phyloP scores from a whole-genome alignment of 2,888 invertebrate genomes.

The Girardia tigrina region DNA sequence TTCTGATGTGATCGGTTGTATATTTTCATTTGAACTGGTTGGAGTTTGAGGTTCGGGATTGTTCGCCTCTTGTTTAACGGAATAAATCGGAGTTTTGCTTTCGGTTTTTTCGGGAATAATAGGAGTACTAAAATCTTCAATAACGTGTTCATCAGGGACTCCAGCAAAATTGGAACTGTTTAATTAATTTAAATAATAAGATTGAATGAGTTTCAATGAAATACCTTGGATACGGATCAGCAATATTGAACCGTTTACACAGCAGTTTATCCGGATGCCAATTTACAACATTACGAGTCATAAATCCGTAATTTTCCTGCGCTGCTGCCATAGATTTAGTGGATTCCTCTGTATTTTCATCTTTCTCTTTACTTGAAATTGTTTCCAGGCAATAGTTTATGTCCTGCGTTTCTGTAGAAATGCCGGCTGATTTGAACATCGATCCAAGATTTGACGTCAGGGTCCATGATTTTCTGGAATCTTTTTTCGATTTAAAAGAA shows the following conservation, averaged over 20 bases:
- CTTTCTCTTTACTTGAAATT: neutral
- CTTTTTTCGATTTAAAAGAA: neutral
- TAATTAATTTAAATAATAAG: neutral
- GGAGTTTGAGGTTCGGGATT: no score
- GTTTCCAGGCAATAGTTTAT: neutral
- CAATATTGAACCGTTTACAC: slow-evolving; percentile 81
- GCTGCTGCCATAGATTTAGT: slow-evolving; percentile 16
- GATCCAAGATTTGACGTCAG: neutral
- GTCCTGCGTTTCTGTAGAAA: neutral
- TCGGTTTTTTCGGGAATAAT: neutral
- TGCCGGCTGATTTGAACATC: slow-evolving; percentile 14
- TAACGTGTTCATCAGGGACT: neutral
- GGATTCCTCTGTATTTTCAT: neutral
- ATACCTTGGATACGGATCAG: slow-evolving; percentile 67
- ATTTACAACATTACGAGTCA: slow-evolving; percentile 42
- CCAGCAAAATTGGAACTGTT: neutral
- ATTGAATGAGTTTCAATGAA: neutral
- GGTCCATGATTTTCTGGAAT: neutral
- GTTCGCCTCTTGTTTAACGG: neutral
- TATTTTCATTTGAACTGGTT: no score
- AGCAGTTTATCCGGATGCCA: slow-evolving; percentile 74
- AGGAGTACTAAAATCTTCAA: no score
- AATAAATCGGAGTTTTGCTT: neutral
- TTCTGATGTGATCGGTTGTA: neutral
- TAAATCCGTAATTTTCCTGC: slow-evolving; percentile 28